These are phyloP conservation scores for Anarhynchus alexandrinus DNA, from an alignment of 2,113 vertebrate genomes.

Conservation along the genomic window DNA sequence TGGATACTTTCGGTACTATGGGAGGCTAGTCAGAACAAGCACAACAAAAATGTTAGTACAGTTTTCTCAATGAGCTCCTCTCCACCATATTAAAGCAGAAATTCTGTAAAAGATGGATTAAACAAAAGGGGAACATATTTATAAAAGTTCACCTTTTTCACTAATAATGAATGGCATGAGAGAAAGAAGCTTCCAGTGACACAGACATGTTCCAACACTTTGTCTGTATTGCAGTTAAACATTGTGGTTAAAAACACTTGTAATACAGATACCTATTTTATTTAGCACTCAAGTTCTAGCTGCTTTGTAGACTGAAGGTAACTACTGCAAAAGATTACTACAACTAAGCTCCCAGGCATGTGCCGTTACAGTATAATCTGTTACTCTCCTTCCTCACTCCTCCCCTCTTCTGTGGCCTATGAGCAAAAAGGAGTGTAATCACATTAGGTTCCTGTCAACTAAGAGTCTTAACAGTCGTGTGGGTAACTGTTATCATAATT, in stretches of 20 bases:
- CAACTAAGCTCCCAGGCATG: background rate
- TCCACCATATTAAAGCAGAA: background rate
- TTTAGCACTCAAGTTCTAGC: background rate
- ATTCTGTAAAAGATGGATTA: background rate
- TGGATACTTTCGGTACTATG: conserved; percentile 88
- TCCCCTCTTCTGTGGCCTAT: background rate
- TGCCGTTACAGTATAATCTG: background rate
- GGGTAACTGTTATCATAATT: background rate
- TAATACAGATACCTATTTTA: background rate
- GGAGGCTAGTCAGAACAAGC: conserved; percentile 79
- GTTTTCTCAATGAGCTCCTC: background rate
- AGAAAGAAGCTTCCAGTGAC: background rate
- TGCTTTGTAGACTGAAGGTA: background rate
- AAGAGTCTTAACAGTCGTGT: background rate
- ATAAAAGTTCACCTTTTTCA: background rate
- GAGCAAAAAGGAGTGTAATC: background rate
- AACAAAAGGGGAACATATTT: background rate
- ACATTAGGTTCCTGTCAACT: background rate
- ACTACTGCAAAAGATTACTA: background rate
- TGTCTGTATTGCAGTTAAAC: background rate
- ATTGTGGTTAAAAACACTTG: background rate
- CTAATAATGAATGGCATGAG: background rate
- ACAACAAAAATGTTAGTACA: background rate
- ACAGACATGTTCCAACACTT: background rate
- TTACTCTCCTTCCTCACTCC: background rate